phyloP scores from a whole-genome alignment of 2,797 vertebrate genomes.

The Telmatherina bonti region DNA sequence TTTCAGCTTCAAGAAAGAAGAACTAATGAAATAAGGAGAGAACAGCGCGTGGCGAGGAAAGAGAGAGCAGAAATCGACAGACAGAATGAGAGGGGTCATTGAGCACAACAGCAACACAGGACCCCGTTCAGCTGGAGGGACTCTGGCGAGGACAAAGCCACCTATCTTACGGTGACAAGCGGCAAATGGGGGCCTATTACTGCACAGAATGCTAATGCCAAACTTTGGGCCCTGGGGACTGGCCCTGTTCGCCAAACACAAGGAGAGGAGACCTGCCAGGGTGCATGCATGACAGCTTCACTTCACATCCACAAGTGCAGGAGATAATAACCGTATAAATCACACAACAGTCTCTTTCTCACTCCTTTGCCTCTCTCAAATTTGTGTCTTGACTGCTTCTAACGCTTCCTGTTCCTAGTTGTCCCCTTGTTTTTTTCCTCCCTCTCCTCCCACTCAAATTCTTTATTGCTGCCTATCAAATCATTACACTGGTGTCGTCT shows the following conservation, averaged over 20 bases:
- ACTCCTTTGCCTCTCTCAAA: constrained; percentile 54
- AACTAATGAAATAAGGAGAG: constrained; percentile 34
- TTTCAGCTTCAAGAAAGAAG: constrained; percentile 20
- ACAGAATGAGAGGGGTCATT: constrained; percentile 70
- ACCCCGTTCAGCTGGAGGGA: constrained; percentile 73
- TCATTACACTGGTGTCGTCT: constrained; percentile 30
- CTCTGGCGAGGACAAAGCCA: constrained; percentile 68
- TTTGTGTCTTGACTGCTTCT: constrained; percentile 62
- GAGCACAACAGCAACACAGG: constrained; percentile 67
- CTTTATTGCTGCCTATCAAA: constrained; percentile 67
- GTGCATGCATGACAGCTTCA: constrained; percentile 70
- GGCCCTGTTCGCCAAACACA: constrained; percentile 62
- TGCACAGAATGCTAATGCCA: constrained; percentile 75
- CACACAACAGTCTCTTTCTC: constrained; percentile 66
- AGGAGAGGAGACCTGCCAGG: constrained; percentile 65
- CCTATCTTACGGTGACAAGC: constrained; percentile 82
- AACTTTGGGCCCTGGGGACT: constrained; percentile 69
- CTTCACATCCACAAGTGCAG: constrained; percentile 76
- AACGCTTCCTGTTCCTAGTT: constrained; percentile 68
- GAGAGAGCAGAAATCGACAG: constrained; percentile 55
- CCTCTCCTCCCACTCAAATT: constrained; percentile 61
- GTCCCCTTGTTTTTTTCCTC: constrained; percentile 58
- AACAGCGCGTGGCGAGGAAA: constrained; percentile 7
- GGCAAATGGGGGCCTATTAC: constrained; percentile 80
- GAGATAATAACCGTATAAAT: constrained; percentile 82